These are phyloP conservation scores for Pogonomyrmex californicus DNA, from an alignment of 1,140 invertebrate genomes.

Conservation along the genomic window DNA sequence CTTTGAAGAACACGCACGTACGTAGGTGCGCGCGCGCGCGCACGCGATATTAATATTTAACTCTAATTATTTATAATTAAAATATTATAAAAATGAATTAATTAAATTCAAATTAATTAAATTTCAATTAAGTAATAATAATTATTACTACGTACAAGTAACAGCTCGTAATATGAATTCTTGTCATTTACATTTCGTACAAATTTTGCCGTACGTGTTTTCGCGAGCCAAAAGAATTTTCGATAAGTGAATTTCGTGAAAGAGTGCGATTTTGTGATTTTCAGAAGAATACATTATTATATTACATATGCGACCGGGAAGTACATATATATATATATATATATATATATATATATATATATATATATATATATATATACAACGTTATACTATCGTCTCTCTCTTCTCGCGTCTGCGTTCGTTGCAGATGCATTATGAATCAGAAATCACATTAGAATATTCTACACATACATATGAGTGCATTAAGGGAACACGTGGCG, in stretches of 20 bases:
- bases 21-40: not conserved
- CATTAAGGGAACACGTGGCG: constrained; percentile 80
- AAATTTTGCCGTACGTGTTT: not conserved
- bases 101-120: constrained; percentile 28
- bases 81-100: constrained; percentile 27
- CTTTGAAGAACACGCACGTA: not conserved
- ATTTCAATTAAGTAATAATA: constrained; percentile 5
- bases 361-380: not conserved
- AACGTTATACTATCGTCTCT: constrained; percentile 22
- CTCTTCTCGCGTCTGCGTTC: constrained; percentile 32
- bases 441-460: constrained; percentile 81
- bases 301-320: constrained; percentile 17
- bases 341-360: not conserved
- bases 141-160: constrained; percentile 1
- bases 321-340: not conserved
- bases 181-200: not conserved
- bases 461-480: constrained; percentile 80
- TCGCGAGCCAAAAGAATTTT: not conserved
- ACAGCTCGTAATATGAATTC: not conserved
- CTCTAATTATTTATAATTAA: constrained; percentile 7
- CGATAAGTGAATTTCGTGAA: constrained; percentile 44
- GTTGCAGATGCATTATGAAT: constrained; percentile 80
- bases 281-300: constrained; percentile 44
- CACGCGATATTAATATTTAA: not conserved
- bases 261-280: constrained; percentile 17